Conservation (phyloP, 2,797 vertebrate genomes). For the Enteromius viviparus region DNA sequence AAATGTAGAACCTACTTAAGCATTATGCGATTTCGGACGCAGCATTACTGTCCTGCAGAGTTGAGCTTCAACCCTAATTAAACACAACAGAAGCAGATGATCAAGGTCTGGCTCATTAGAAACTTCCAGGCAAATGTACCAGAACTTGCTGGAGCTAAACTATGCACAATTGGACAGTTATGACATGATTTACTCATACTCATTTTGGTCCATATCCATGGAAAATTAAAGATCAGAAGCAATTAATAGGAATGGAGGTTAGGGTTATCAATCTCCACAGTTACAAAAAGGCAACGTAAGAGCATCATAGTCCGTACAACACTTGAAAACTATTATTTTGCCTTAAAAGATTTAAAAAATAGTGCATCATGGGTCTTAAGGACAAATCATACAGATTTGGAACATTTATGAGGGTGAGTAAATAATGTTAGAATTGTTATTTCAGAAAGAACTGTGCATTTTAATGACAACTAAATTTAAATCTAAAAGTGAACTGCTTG, state of each 20-base stretch:
- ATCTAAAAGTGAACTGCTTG: conserved; percentile 23
- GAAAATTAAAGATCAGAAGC: background rate
- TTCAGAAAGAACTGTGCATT: background rate
- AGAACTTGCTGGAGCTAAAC: background rate
- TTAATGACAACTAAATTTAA: background rate
- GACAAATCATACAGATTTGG: background rate
- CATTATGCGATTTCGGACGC: too few relatives aligned
- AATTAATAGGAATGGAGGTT: background rate
- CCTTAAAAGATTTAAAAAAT: background rate
- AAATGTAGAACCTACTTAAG: too few relatives aligned
- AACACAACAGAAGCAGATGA: background rate
- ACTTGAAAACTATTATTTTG: background rate
- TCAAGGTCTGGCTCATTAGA: background rate
- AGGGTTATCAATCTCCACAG: background rate
- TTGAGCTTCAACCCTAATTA: background rate
- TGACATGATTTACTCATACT: conserved; percentile 27
- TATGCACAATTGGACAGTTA: background rate
- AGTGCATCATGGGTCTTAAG: background rate
- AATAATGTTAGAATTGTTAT: background rate
- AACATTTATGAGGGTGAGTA: background rate
- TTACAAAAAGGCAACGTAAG: background rate
- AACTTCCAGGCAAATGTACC: background rate
- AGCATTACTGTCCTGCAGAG: background rate
- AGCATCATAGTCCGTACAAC: background rate
- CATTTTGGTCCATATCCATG: background rate